Percentiles rank a stretch among this genome's conserved stretches.
phyloP scores from a whole-genome alignment of 2,797 vertebrate species.

The Hephaestus fuliginosus region DNA sequence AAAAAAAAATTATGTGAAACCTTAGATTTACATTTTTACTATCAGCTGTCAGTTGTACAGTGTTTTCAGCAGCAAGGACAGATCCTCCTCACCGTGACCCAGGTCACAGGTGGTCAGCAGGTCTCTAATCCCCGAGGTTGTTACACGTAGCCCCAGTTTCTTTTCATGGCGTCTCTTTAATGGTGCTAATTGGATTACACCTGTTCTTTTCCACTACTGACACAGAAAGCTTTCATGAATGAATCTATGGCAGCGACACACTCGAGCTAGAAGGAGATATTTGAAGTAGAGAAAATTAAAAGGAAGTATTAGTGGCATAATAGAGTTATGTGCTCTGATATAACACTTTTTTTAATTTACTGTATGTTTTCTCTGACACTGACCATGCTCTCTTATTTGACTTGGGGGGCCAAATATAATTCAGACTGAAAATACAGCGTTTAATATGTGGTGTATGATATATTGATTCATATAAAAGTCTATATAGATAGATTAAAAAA shows the following conservation, averaged over 20 bases:
- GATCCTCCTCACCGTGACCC: slow-evolving; percentile 19
- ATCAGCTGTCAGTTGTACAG: not conserved
- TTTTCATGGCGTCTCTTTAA: slow-evolving; percentile 51
- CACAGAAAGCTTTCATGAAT: slow-evolving; percentile 59
- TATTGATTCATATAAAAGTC: not conserved
- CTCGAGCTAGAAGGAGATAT: not conserved
- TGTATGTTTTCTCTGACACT: not conserved
- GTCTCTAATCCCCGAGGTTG: slow-evolving; percentile 63
- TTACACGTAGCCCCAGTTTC: slow-evolving; percentile 56
- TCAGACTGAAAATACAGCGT: not conserved
- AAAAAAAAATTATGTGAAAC: too few species aligned
- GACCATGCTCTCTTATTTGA: not conserved
- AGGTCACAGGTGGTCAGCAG: slow-evolving; percentile 34
- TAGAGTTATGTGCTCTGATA: not conserved
- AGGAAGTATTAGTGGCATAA: not conserved
- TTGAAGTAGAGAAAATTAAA: not conserved
- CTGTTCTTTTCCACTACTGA: slow-evolving; percentile 53
- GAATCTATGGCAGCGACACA: slow-evolving; percentile 5
- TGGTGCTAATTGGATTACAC: slow-evolving; percentile 72
- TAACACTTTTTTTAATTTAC: not conserved
- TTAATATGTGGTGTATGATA: not conserved
- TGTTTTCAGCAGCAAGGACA: slow-evolving; percentile 36
- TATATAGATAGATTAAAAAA: not conserved
- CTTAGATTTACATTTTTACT: not conserved
- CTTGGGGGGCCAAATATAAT: not conserved